Conservation (phyloP, 2,888 invertebrate species). For the Mesochorus sp. region DNA sequence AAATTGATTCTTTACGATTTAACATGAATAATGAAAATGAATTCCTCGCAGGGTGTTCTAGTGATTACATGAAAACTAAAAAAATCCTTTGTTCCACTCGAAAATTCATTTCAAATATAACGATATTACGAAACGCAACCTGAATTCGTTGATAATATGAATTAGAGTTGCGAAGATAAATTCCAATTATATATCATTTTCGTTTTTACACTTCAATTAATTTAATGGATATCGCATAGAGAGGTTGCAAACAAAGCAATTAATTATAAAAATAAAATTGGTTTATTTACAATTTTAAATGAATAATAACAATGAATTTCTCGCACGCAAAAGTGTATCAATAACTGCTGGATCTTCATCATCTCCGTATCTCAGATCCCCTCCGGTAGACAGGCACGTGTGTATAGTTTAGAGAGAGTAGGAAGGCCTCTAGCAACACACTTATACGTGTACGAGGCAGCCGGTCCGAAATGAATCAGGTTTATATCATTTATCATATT, state of each 20-base stretch:
- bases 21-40: no score
- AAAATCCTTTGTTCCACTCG: not conserved
- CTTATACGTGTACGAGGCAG: not conserved
- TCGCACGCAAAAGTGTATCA: not conserved
- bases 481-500: not conserved
- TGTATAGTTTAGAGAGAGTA: conserved; percentile 58
- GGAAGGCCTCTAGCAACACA: conserved; percentile 38
- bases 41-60: conserved; percentile 24
- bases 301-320: not conserved
- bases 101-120: no score
- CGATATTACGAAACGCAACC: no score
- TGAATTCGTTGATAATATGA: no score
- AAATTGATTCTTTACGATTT: no score
- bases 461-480: not conserved
- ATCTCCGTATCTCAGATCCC: conserved; percentile 18
- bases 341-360: conserved; percentile 6
- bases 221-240: not conserved
- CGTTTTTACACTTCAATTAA: no score
- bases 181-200: no score
- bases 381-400: conserved; percentile 30
- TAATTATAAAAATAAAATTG: not conserved
- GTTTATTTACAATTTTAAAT: not conserved
- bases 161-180: no score
- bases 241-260: not conserved
- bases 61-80: not conserved